These are phyloP conservation scores for Lissonota sp. DNA, from an alignment of 2,888 invertebrate genomes.

Conservation along the genomic window DNA sequence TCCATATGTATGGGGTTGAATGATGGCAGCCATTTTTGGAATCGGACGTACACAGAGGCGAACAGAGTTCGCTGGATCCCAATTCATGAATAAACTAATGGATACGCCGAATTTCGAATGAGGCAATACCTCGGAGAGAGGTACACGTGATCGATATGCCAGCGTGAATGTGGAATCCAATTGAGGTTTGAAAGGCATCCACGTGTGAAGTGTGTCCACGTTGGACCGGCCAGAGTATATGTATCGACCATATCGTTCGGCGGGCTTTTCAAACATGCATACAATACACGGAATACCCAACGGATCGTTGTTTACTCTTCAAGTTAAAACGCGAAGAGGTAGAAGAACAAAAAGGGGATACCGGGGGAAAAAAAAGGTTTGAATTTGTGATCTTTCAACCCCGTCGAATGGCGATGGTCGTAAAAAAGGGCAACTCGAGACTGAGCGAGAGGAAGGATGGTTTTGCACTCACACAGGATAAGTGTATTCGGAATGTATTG, in stretches of 20 bases:
- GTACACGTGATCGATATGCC: conserved; percentile 55
- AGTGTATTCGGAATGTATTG: background rate
- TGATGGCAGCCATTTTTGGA: too few relatives aligned
- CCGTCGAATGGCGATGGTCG: too few relatives aligned
- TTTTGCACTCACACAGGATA: too few relatives aligned
- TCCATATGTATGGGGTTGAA: too few relatives aligned
- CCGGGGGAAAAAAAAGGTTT: too few relatives aligned
- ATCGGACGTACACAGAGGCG: conserved; percentile 32
- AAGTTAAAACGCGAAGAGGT: background rate
- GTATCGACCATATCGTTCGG: too few relatives aligned
- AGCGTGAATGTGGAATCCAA: conserved; percentile 63
- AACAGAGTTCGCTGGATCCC: conserved; percentile 61
- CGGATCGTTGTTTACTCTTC: conserved; percentile 13
- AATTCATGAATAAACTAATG: conserved; percentile 73
- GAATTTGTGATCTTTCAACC: background rate
- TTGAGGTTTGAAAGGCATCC: conserved; percentile 59
- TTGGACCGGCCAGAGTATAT: background rate
- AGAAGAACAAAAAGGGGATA: too few relatives aligned
- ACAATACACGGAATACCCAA: background rate
- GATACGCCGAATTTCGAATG: conserved; percentile 65
- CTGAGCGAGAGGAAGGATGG: background rate
- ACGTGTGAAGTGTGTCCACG: conserved; percentile 52
- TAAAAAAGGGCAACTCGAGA: background rate
- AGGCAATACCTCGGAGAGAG: conserved; percentile 57
- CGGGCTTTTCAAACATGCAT: too few relatives aligned